Evolutionary conservation across 92 coral and sea anemone genomes (phyloP), one percentile per base, ranked within the genome.

Genomic region (Palythoa grandiflora): DNA sequence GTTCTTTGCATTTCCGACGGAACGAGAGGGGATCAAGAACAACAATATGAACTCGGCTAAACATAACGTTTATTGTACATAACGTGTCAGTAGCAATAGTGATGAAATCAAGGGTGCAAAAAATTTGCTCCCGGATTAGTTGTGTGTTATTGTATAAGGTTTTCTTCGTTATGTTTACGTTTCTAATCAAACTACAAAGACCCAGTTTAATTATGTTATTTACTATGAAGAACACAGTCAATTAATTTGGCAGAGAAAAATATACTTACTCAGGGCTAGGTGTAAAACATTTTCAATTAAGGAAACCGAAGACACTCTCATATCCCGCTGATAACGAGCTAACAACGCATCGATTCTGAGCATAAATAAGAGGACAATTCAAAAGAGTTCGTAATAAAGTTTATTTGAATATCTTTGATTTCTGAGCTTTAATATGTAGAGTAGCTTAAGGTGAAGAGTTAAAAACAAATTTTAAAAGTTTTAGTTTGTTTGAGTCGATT

Each of bases 191-290:
- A 75, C 83, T 77, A 93, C 98, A 95, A 95, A 91, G 83, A 65
- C 86, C 59, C 89, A 91, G 89, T 91, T 91, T 95, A 91, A 95
- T 93, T 88, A 91, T 79, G 94, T 95, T 93, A 93, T 95, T 95
- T 93, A 80, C 92, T 68, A 71, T 68, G 96, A 88, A 90, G 90
- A 90, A 89, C 91, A 91, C 85, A 77, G 92, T 90, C 94, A 93
- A 95, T 91, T 95, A 94, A 85, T 71, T 63, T 78, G 65, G 89
- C 63, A 73, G 84, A 85, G 91, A 86, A 89, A 87, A 91, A 93
- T 78, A 75, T 80, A 52, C 68, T 83, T 86, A 89, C 55, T 79
- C 78, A 84, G 86, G 81, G 80, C 71, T 57, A 88, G 91, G 93
- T 93, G 90, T 88, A 91, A 93, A 79, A 83, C 89, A 86, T 91